Percentiles rank a stretch among this genome's conserved stretches.
Conservation (phyloP, 2,797 vertebrate species). For the Pelochelys cantorii region DNA sequence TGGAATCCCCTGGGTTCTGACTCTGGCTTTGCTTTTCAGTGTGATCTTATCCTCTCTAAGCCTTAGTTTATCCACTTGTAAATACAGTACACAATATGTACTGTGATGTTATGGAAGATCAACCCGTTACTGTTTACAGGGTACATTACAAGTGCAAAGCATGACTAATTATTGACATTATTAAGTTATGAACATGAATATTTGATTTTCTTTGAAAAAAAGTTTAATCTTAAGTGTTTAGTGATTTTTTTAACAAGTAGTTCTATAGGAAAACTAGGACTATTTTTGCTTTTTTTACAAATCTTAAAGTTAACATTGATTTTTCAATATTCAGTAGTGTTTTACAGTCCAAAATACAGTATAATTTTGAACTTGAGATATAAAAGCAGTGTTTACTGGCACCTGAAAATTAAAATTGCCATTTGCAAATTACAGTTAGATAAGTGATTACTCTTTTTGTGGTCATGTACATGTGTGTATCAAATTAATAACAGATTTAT, state of each 20-base stretch:
- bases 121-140: not conserved
- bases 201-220: not conserved
- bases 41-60: not conserved
- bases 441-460: not conserved
- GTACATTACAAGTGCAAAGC: not conserved
- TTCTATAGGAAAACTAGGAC: not conserved
- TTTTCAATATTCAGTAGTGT: not conserved
- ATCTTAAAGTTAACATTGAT: accelerated
- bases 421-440: constrained; percentile 9
- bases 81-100: not conserved
- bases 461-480: not conserved
- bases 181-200: not conserved
- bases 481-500: not conserved
- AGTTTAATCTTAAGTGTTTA: not conserved
- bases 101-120: not conserved
- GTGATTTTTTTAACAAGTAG: not conserved
- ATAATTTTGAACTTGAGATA: not conserved
- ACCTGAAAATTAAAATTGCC: not conserved
- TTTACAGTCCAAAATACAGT: not conserved
- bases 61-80: not conserved
- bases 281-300: not conserved
- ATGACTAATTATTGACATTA: not conserved
- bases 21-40: not conserved
- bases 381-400: not conserved
- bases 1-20: not conserved